Conservation (phyloP, 2,888 invertebrate genomes). For the Campopleginae sp. region DNA sequence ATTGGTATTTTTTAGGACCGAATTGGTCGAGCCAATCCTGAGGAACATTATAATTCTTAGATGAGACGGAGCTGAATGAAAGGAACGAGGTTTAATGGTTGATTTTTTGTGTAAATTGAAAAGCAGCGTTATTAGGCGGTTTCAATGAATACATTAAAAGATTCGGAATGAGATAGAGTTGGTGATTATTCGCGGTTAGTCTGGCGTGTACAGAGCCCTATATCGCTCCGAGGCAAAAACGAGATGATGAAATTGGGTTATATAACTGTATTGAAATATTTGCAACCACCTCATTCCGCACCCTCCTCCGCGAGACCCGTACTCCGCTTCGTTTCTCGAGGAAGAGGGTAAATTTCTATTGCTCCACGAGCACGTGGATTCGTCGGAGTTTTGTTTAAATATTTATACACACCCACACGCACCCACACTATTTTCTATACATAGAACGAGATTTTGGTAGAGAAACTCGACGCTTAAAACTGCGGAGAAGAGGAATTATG, state of each 20-base stretch:
- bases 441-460: slow-evolving; percentile 53
- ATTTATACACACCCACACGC: slow-evolving; percentile 21
- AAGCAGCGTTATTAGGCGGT: slow-evolving; percentile 40
- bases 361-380: slow-evolving; percentile 45
- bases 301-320: not conserved
- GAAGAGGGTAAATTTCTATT: slow-evolving; percentile 39
- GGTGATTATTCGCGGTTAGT: slow-evolving; percentile 56
- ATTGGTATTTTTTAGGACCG: too few relatives aligned
- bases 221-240: slow-evolving; percentile 26
- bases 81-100: not conserved
- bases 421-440: not conserved
- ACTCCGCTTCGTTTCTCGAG: not conserved
- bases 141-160: slow-evolving; percentile 66
- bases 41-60: not conserved
- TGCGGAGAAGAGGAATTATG: slow-evolving; percentile 66
- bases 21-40: too few relatives aligned
- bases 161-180: slow-evolving; percentile 45
- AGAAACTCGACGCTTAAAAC: slow-evolving; percentile 39
- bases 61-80: not conserved
- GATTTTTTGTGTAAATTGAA: slow-evolving; percentile 38
- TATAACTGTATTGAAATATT: slow-evolving; percentile 27
- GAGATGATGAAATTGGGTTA: slow-evolving; percentile 18
- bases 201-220: slow-evolving; percentile 4
- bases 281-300: slow-evolving; percentile 1
- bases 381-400: slow-evolving; percentile 12